Conservation (phyloP, 2,113 vertebrate genomes). For the Solea solea region DNA sequence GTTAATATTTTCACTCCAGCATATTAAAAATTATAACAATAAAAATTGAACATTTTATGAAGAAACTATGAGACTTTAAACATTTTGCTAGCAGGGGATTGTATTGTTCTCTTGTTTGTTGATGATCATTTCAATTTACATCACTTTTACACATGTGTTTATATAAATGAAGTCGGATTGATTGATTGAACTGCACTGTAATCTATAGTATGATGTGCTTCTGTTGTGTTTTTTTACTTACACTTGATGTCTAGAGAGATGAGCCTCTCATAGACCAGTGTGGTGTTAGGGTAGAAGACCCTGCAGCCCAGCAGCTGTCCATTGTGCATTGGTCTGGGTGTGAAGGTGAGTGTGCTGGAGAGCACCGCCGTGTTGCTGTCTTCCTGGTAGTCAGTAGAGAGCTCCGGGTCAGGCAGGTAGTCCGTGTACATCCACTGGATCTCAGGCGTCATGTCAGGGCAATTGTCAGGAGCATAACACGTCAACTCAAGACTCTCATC, state of each 20-base stretch:
- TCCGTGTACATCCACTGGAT: conserved; percentile 90
- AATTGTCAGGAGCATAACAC: conserved; percentile 90
- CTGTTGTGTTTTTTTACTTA: conserved; percentile 70
- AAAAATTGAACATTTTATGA: too few relatives aligned
- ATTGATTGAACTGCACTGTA: too few relatives aligned
- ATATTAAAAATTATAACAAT: too few relatives aligned
- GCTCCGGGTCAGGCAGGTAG: conserved; percentile 83
- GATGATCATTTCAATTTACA: too few relatives aligned
- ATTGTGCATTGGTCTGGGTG: conserved; percentile 86
- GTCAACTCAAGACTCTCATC: conserved; percentile 86
- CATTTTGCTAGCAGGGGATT: too few relatives aligned
- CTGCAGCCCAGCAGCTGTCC: conserved; percentile 88
- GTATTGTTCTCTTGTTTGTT: too few relatives aligned
- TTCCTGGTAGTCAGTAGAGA: conserved; percentile 81
- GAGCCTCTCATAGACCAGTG: conserved; percentile 85
- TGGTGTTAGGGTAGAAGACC: conserved; percentile 87
- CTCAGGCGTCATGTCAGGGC: conserved; percentile 87
- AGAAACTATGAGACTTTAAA: too few relatives aligned
- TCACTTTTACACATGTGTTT: too few relatives aligned
- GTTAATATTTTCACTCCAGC: too few relatives aligned
- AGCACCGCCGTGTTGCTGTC: conserved; percentile 86
- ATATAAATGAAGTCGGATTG: too few relatives aligned
- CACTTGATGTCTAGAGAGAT: conserved; percentile 89
- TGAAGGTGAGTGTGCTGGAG: conserved; percentile 86
- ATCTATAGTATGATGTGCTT: not conserved